phyloP scores from a whole-genome alignment of 2,888 invertebrate genomes.

The Achlya flavicornis region DNA sequence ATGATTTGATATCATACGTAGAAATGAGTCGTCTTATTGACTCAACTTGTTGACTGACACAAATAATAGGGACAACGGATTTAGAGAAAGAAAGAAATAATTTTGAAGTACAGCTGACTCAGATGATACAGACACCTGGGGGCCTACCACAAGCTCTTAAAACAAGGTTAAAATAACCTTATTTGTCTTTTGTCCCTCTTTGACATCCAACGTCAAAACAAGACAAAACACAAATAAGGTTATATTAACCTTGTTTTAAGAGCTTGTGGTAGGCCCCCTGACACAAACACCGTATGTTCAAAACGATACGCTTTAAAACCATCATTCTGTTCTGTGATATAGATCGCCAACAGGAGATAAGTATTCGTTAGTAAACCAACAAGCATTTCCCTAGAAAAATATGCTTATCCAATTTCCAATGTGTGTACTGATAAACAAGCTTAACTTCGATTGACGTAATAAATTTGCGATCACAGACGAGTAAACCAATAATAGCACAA shows the following conservation, averaged over 20 bases:
- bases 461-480: not conserved
- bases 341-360: not conserved
- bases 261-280: too few relatives aligned
- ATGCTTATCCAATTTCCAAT: not conserved
- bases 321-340: not conserved
- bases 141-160: too few relatives aligned
- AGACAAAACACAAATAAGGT: too few relatives aligned
- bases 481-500: not conserved
- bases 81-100: not conserved
- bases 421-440: too few relatives aligned
- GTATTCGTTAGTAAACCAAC: not conserved
- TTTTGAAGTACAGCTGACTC: not conserved
- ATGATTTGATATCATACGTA: not conserved
- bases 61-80: not conserved
- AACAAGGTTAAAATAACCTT: too few relatives aligned
- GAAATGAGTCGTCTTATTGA: constrained; percentile 3
- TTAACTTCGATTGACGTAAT: not conserved
- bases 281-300: not conserved
- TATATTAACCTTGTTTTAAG: too few relatives aligned
- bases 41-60: not conserved
- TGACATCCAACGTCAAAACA: too few relatives aligned
- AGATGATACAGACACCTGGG: not conserved
- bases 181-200: too few relatives aligned
- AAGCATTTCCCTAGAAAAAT: not conserved
- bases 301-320: not conserved